These are phyloP conservation scores for Lutraria rhynchaena DNA, from an alignment of 1,140 invertebrate species.

Conservation along the genomic window DNA sequence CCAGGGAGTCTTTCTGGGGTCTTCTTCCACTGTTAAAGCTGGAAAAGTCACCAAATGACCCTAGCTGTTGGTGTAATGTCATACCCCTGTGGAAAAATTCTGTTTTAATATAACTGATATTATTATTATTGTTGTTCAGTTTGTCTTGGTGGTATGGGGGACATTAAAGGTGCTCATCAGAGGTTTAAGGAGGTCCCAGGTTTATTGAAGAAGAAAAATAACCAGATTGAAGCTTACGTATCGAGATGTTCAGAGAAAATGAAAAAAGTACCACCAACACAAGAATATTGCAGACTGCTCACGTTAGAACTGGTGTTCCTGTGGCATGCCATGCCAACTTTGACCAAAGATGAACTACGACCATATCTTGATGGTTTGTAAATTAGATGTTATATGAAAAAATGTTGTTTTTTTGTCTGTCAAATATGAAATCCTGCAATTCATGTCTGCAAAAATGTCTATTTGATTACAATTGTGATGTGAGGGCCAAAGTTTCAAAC, in stretches of 20 bases:
- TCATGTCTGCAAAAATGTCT: too few relatives aligned
- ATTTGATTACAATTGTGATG: too few relatives aligned
- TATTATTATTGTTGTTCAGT: conserved; percentile 78
- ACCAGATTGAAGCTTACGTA: conserved; percentile 82
- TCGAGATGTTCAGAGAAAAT: conserved; percentile 78
- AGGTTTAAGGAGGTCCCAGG: conserved; percentile 82
- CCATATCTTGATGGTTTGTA: conserved; percentile 68
- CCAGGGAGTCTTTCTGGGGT: too few relatives aligned
- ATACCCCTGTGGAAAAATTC: too few relatives aligned
- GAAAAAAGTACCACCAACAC: conserved; percentile 73
- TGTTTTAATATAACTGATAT: background rate
- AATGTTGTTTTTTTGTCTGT: too few relatives aligned
- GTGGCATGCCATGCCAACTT: conserved; percentile 88
- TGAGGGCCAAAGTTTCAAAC: too few relatives aligned
- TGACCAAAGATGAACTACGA: conserved; percentile 82
- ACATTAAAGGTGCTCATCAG: conserved; percentile 80
- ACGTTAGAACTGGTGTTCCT: conserved; percentile 88
- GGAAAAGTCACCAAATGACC: too few relatives aligned
- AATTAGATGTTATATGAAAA: too few relatives aligned
- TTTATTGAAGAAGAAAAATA: conserved; percentile 81
- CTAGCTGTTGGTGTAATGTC: too few relatives aligned
- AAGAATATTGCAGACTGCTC: conserved; percentile 85
- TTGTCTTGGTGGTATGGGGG: conserved; percentile 84
- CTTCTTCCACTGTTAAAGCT: too few relatives aligned
- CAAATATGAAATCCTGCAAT: too few relatives aligned